Conservation (phyloP, 2,888 invertebrate species). For the Zonitis immaculata region DNA sequence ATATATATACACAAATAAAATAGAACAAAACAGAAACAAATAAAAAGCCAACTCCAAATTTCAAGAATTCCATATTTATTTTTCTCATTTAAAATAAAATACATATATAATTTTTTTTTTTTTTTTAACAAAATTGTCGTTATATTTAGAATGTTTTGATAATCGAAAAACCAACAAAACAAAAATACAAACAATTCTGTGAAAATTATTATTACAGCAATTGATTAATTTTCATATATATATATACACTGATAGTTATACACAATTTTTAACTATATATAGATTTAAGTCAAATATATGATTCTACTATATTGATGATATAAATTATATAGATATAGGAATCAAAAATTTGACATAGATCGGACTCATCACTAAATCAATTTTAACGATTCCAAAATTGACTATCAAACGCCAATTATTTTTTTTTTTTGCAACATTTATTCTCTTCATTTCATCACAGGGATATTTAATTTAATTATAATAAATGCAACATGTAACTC, state of each 20-base stretch:
- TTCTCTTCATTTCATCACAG: conserved; percentile 38
- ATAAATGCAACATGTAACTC: conserved; percentile 23
- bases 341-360: conserved; percentile 29
- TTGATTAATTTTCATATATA: conserved; percentile 31
- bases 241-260: conserved; percentile 25
- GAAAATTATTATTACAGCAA: conserved; percentile 30
- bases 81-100: conserved; percentile 44
- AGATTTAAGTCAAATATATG: neutral
- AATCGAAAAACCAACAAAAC: no score
- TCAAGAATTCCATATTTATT: conserved; percentile 25
- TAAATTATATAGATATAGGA: neutral
- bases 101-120: conserved; percentile 40
- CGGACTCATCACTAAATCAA: conserved; percentile 15
- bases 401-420: conserved; percentile 18
- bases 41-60: neutral
- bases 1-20: no score
- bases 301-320: neutral
- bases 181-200: neutral
- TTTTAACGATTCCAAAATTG: conserved; percentile 15
- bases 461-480: conserved; percentile 39
- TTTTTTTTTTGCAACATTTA: conserved; percentile 24
- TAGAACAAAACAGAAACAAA: neutral
- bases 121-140: conserved; percentile 26
- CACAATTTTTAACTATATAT: neutral
- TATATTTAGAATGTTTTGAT: no score